phyloP scores from a whole-genome alignment of 2,888 invertebrate species.

The Microctonus hyperodae region DNA sequence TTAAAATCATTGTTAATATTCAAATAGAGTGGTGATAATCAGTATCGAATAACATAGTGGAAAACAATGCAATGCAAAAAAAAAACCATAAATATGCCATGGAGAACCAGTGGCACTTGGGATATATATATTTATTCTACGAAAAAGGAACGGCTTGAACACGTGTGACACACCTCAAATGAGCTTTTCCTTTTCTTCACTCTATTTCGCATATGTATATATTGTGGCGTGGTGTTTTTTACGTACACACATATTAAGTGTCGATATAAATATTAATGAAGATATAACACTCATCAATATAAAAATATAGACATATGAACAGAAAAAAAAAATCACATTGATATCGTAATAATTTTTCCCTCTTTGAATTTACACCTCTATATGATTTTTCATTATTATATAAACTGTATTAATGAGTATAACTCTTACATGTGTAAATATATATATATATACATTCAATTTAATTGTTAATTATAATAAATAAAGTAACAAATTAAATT shows the following conservation, averaged over 20 bases:
- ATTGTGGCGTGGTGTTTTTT: too few relatives aligned
- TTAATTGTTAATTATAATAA: too few relatives aligned
- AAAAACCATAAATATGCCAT: too few relatives aligned
- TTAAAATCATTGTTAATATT: neutral
- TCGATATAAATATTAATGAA: neutral
- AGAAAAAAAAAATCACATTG: neutral
- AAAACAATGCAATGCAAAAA: too few relatives aligned
- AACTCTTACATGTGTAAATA: too few relatives aligned
- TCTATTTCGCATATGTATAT: neutral
- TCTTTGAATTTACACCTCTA: neutral
- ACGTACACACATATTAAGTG: too few relatives aligned
- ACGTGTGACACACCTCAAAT: slow-evolving; percentile 29
- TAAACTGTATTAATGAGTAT: neutral
- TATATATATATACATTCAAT: slow-evolving; percentile 5
- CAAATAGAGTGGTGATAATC: neutral
- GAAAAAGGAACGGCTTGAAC: slow-evolving; percentile 31
- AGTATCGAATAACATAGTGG: neutral
- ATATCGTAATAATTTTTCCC: neutral
- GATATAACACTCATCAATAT: neutral
- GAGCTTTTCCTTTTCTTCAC: neutral
- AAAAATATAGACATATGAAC: too few relatives aligned
- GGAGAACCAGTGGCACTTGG: slow-evolving; percentile 1
- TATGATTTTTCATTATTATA: neutral
- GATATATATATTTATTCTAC: slow-evolving; percentile 28
- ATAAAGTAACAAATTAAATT: too few relatives aligned